phyloP scores from a whole-genome alignment of 2,888 invertebrate species.

The Stenoptilia bipunctidactyla region DNA sequence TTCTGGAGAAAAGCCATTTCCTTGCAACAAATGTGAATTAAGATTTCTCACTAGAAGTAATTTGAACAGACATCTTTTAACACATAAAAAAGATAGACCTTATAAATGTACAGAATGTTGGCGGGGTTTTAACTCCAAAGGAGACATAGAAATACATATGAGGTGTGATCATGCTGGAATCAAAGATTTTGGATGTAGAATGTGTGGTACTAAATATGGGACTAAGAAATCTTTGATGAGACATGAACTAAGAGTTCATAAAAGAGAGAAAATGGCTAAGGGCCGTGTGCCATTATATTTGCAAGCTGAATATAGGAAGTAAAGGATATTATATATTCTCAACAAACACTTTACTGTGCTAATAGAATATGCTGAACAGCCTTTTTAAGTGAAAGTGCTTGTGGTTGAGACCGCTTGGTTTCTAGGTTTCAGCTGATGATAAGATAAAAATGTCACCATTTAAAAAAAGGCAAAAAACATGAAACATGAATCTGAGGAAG shows the following conservation, averaged over 20 bases:
- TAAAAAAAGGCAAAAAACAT: too few species aligned
- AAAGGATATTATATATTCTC: too few species aligned
- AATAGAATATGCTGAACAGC: too few species aligned
- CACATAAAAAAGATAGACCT: conserved; percentile 35
- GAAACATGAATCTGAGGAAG: too few species aligned
- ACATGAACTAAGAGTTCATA: conserved; percentile 42
- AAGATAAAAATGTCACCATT: too few species aligned
- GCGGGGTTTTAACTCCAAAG: conserved; percentile 33
- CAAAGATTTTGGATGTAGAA: conserved; percentile 32
- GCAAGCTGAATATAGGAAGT: conserved; percentile 26
- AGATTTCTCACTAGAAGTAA: conserved; percentile 40
- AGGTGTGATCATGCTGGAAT: conserved; percentile 38
- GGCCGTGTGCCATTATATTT: conserved; percentile 46
- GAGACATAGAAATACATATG: conserved; percentile 36
- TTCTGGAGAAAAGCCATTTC: conserved; percentile 38
- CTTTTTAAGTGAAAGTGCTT: too few species aligned
- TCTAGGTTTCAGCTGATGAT: too few species aligned
- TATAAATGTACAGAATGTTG: conserved; percentile 37
- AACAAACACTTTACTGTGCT: too few species aligned
- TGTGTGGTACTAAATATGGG: conserved; percentile 42
- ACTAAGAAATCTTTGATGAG: conserved; percentile 40
- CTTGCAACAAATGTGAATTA: conserved; percentile 36
- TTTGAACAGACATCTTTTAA: conserved; percentile 38
- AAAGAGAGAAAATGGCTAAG: conserved; percentile 39
- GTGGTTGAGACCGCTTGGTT: too few species aligned